Percentiles rank a stretch among this genome's conserved stretches.
Conservation (phyloP, 2,888 invertebrate genomes). For the Itoplectis maculator region DNA sequence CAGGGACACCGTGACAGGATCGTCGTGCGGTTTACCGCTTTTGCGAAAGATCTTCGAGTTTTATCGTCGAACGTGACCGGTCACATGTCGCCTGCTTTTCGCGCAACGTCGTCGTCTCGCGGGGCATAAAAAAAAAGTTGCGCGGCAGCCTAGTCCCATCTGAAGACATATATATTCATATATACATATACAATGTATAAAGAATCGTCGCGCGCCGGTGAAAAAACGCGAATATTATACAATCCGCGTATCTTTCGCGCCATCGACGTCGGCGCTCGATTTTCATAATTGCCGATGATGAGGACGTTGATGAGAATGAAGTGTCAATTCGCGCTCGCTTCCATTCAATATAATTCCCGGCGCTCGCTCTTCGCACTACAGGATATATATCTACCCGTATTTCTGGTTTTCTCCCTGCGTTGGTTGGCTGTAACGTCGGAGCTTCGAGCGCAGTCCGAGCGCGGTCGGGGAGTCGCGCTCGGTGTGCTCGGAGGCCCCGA, state of each 20-base stretch:
- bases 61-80: constrained; percentile 66
- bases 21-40: constrained; percentile 79
- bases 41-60: constrained; percentile 66
- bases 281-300: constrained; percentile 38
- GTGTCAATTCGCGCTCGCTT: constrained; percentile 36
- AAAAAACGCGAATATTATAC: constrained; percentile 30
- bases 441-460: not conserved
- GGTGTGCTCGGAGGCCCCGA: not conserved
- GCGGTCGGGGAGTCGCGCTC: constrained; percentile 25
- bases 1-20: constrained; percentile 66
- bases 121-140: constrained; percentile 49
- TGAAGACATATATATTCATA: too few relatives aligned
- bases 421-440: too few relatives aligned
- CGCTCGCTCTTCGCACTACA: not conserved
- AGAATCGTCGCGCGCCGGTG: constrained; percentile 16
- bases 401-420: not conserved
- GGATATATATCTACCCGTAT: constrained; percentile 17
- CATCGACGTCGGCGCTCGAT: constrained; percentile 23
- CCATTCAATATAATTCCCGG: constrained; percentile 11
- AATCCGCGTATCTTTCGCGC: constrained; percentile 29
- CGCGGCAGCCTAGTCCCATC: constrained; percentile 20
- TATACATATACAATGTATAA: not conserved
- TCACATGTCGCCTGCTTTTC: constrained; percentile 20
- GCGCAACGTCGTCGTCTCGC: constrained; percentile 8
- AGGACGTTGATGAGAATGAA: constrained; percentile 47